These are phyloP conservation scores for Parotocinclus haroldoi DNA, from an alignment of 2,797 vertebrate genomes.

Conservation along the genomic window DNA sequence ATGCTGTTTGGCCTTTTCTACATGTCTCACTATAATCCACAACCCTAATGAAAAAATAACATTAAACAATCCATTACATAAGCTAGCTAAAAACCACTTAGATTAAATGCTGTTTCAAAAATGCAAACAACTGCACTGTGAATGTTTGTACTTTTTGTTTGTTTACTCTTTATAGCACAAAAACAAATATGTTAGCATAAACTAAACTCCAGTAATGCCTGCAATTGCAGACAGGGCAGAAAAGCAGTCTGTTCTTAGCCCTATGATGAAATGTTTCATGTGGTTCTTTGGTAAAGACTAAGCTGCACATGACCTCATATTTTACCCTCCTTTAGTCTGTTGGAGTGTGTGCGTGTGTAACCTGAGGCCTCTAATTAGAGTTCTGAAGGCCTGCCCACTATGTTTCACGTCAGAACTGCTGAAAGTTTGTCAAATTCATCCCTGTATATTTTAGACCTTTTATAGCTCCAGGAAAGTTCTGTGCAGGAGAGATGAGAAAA, in stretches of 20 bases:
- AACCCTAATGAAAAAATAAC: too few relatives aligned
- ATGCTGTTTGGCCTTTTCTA: too few relatives aligned
- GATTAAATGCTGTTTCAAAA: too few relatives aligned
- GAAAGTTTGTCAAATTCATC: conserved; percentile 20
- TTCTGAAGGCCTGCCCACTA: conserved; percentile 13
- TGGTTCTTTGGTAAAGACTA: conserved; percentile 11
- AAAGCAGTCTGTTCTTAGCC: conserved; percentile 33
- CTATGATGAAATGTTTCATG: conserved; percentile 23
- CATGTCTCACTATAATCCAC: too few relatives aligned
- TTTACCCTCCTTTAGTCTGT: conserved; percentile 14
- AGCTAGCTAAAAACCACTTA: too few relatives aligned
- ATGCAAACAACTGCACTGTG: too few relatives aligned
- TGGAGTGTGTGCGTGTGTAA: conserved; percentile 28
- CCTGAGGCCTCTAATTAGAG: conserved; percentile 29
- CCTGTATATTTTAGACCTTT: conserved; percentile 7
- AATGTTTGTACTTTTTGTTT: not conserved
- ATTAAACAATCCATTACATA: too few relatives aligned
- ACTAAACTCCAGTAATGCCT: conserved; percentile 27
- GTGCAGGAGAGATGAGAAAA: conserved; percentile 42
- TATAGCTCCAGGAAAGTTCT: not conserved
- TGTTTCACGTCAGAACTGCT: conserved; percentile 26
- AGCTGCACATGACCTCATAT: conserved; percentile 35
- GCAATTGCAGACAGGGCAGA: conserved; percentile 6
- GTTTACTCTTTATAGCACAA: conserved; percentile 7
- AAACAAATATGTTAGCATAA: conserved; percentile 12